Evolutionary conservation across 2,113 vertebrate genomes (phyloP), one percentile per base, ranked within the genome.

Genomic region (Dasyprocta punctata): DNA sequence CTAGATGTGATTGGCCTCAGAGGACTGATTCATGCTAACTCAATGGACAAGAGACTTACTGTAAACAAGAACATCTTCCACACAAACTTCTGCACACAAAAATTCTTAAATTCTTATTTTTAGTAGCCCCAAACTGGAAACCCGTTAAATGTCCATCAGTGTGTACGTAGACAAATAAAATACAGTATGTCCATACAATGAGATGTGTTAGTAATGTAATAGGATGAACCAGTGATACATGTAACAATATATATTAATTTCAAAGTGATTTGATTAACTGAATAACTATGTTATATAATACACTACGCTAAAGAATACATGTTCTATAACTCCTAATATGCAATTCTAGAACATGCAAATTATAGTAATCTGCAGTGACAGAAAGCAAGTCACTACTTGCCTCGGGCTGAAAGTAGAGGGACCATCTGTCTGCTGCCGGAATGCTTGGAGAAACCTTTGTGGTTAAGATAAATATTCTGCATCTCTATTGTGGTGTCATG

Each of bases 171-270:
- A 71, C 58, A 81, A 41, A 86, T n/a, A 78, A 90, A 95, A 83
- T 92, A 36, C 71, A 44, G 11, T n/a, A 22, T 71, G 56, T 41
- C 0, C 61, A 60, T 47, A 73, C 14, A 60, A 16, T 73, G 19
- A 96, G 69, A 36, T 67, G 61, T 73, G 84, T 85, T 69, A 94
- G 61, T 65, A 87, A 80, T 80, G 19, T 69, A 82, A 71, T 81
- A 20, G 60, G 71, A 36, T 65, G 56, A 90, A 81, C 5, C n/a
- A 38, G 17, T 52, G 52, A 92, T 73, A 49, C 10, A 71, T n/a
- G 12, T 22, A 83, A 58, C 13, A 65, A 58, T 38, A 13, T 24
- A 17, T 11, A 16, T 58, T 41, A 63, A 85, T 91, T 92, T 60
- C 52, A 78, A 63, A 63, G 9, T 56, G 24, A 82, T 86, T 60